Conservation (phyloP, 2,888 invertebrate species). For the Idaea straminata region DNA sequence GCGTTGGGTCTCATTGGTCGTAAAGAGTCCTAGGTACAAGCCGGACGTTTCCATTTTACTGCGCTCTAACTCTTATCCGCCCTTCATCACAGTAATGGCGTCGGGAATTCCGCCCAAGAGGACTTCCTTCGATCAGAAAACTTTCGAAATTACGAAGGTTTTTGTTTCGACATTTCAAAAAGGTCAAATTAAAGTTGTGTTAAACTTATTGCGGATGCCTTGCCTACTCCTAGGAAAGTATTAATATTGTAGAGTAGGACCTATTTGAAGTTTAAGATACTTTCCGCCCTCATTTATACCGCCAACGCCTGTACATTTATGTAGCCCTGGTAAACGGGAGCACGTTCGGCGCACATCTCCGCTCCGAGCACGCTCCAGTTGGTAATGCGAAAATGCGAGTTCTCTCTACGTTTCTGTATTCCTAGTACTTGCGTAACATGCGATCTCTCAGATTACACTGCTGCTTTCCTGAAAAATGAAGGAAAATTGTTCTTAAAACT, state of each 20-base stretch:
- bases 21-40: constrained; percentile 6
- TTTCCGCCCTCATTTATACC: constrained; percentile 11
- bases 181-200: not conserved
- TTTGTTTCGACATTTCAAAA: not conserved
- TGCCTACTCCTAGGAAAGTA: not conserved
- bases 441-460: constrained; percentile 16
- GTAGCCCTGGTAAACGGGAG: constrained; percentile 18
- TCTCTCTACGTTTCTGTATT: constrained; percentile 17
- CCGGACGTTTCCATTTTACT: constrained; percentile 11
- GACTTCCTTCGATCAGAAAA: constrained; percentile 4
- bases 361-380: constrained; percentile 21
- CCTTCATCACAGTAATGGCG: constrained; percentile 18
- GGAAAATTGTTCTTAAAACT: not conserved
- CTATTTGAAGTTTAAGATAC: not conserved
- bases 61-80: constrained; percentile 14
- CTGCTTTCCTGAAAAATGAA: constrained; percentile 10
- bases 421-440: constrained; percentile 19
- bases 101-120: constrained; percentile 10
- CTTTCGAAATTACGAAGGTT: not conserved
- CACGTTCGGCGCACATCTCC: constrained; percentile 13
- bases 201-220: not conserved
- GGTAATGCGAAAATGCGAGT: constrained; percentile 17
- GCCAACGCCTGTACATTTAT: constrained; percentile 13
- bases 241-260: not conserved
- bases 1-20: not conserved